These are phyloP conservation scores for Ataeniobius toweri DNA, from an alignment of 2,797 vertebrate species.

Conservation along the genomic window DNA sequence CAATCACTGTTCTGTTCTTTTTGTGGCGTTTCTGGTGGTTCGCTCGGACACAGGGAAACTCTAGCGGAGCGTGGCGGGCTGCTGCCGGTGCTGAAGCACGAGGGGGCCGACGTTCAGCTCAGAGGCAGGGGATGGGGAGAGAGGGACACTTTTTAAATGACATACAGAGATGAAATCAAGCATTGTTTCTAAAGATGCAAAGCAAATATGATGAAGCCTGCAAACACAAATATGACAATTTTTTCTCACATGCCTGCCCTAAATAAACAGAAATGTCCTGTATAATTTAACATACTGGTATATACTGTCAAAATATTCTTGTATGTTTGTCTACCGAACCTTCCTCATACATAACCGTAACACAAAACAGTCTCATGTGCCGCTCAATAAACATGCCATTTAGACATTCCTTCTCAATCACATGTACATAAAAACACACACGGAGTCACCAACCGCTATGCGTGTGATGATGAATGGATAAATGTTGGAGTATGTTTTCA, in stretches of 20 bases:
- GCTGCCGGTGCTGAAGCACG: conserved; percentile 57
- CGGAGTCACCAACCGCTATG: conserved; percentile 36
- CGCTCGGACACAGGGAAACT: conserved; percentile 67
- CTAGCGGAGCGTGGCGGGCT: conserved; percentile 61
- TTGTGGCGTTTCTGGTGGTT: conserved; percentile 71
- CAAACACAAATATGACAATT: conserved; percentile 6
- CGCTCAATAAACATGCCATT: conserved; percentile 54
- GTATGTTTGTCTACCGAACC: conserved; percentile 20
- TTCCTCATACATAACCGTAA: conserved; percentile 11
- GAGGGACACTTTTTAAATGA: conserved; percentile 30
- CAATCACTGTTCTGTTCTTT: conserved; percentile 82
- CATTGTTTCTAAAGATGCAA: conserved; percentile 23
- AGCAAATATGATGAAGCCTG: conserved; percentile 9
- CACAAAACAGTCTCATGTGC: conserved; percentile 38
- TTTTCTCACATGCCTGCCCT: not conserved
- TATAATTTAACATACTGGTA: conserved; percentile 17
- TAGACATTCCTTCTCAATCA: conserved; percentile 48
- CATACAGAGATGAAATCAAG: conserved; percentile 25
- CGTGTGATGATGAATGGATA: conserved; percentile 77
- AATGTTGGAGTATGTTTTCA: conserved; percentile 74
- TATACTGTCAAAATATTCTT: not conserved
- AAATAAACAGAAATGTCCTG: not conserved
- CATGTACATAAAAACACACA: conserved; percentile 29
- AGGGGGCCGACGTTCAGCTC: conserved; percentile 55
- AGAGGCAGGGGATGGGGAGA: conserved; percentile 48